Percentiles rank a stretch among this genome's conserved stretches.
Conservation (phyloP, 2,113 vertebrate species). For the Gavia stellata region DNA sequence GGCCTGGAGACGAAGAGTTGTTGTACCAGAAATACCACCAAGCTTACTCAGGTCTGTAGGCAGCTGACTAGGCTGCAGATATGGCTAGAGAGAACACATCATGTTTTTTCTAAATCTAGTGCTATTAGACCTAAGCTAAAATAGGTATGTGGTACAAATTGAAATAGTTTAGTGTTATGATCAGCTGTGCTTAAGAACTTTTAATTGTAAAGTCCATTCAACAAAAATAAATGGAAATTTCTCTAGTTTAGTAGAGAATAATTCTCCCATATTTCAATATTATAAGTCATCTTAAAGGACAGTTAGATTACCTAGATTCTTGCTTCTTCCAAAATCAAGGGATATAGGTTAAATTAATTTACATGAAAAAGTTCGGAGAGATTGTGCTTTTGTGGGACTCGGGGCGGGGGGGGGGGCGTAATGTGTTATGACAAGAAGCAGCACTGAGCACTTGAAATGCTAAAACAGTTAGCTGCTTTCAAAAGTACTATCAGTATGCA, state of each 20-base stretch:
- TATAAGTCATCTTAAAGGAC: neutral
- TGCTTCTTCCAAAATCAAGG: neutral
- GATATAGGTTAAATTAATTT: neutral
- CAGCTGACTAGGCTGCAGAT: neutral
- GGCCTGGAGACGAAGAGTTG: constrained; percentile 91
- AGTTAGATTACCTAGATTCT: neutral
- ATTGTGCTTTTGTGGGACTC: neutral
- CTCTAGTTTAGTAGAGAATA: neutral
- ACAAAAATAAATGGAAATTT: neutral
- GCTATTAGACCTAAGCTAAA: neutral
- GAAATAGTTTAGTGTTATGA: neutral
- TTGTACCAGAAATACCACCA: constrained; percentile 86
- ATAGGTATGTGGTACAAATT: neutral
- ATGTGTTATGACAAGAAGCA: neutral
- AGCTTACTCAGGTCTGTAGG: constrained; percentile 79
- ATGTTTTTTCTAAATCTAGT: neutral
- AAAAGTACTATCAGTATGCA: neutral
- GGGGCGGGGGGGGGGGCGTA: too few relatives aligned
- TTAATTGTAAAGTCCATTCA: fast-evolving
- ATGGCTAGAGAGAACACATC: neutral
- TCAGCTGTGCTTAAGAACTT: neutral
- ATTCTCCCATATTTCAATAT: neutral
- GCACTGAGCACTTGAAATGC: neutral
- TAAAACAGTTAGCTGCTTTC: neutral
- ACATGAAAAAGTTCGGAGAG: neutral